Evolutionary conservation across 2,797 vertebrate genomes (phyloP).

Genomic region (Spondyliosoma cantharus): DNA sequence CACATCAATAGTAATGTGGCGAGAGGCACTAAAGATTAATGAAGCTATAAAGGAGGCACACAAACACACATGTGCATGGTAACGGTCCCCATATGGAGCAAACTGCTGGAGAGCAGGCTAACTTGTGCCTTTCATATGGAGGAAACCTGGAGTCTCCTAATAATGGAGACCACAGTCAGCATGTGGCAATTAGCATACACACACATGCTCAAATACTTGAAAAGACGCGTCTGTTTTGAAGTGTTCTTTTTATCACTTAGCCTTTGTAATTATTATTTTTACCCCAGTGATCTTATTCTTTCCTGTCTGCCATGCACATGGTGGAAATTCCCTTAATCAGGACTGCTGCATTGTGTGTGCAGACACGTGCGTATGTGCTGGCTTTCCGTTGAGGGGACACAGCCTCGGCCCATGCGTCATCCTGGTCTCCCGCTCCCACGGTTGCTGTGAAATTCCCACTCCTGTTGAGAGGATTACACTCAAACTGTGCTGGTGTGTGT

Average conservation of each 20-base stretch:
- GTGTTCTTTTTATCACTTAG: constrained; percentile 74
- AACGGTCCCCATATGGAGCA: constrained; percentile 70
- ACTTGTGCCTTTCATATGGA: constrained; percentile 69
- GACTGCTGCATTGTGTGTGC: constrained; percentile 51
- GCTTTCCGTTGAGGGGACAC: constrained; percentile 71
- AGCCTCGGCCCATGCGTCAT: constrained; percentile 75
- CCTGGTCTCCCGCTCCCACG: constrained; percentile 74
- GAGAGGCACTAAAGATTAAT: constrained; percentile 67
- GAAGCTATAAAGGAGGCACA: constrained; percentile 59
- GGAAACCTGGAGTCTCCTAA: constrained; percentile 74
- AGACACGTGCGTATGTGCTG: constrained; percentile 47
- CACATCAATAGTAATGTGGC: constrained; percentile 70
- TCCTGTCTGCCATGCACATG: constrained; percentile 79
- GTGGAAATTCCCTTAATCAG: constrained; percentile 81
- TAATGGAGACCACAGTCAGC: constrained; percentile 66
- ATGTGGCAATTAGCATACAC: constrained; percentile 67
- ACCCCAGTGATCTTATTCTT: constrained; percentile 75
- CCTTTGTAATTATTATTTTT: constrained; percentile 78
- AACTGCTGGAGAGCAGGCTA: constrained; percentile 58
- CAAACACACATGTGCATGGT: constrained; percentile 51
- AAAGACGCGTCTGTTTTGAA: constrained; percentile 70
- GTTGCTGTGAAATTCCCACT: constrained; percentile 81
- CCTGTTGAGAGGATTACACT: constrained; percentile 79
- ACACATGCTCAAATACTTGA: constrained; percentile 64
- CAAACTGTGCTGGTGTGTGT: constrained; percentile 54